Conservation (phyloP, 2,888 invertebrate species). For the Deroplatys truncata region DNA sequence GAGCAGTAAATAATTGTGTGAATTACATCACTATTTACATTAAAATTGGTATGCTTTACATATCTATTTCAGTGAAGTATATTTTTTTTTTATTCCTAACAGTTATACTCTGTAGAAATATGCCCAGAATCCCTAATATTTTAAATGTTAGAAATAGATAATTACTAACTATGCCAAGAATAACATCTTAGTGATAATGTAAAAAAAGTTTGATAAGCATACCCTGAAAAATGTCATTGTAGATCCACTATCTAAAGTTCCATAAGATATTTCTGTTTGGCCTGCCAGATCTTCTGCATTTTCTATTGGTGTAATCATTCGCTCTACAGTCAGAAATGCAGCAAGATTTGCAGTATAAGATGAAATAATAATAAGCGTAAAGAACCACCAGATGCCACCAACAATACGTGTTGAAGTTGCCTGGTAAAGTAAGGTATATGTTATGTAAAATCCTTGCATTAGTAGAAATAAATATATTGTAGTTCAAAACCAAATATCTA, state of each 20-base stretch:
- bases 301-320: conserved; percentile 83
- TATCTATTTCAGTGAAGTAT: too few species aligned
- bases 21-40: not conserved
- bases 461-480: not conserved
- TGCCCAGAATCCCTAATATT: too few species aligned
- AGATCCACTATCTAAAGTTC: conserved; percentile 76
- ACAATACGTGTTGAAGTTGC: conserved; percentile 74
- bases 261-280: conserved; percentile 80
- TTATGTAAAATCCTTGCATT: not conserved
- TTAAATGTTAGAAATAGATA: too few species aligned
- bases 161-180: too few species aligned
- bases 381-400: conserved; percentile 89
- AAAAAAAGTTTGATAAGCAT: conserved; percentile 24
- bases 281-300: conserved; percentile 79
- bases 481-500: not conserved
- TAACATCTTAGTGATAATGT: not conserved
- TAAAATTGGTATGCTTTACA: too few species aligned
- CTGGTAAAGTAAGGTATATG: conserved; percentile 39
- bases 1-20: not conserved
- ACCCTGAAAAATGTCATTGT: conserved; percentile 87
- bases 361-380: conserved; percentile 83
- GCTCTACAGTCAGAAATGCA: conserved; percentile 84
- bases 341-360: conserved; percentile 91
- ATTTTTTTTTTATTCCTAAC: too few species aligned
- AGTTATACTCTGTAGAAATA: not conserved